Evolutionary conservation across 2,113 vertebrate genomes (phyloP).

Genomic region (Rhadina sibilatrix): DNA sequence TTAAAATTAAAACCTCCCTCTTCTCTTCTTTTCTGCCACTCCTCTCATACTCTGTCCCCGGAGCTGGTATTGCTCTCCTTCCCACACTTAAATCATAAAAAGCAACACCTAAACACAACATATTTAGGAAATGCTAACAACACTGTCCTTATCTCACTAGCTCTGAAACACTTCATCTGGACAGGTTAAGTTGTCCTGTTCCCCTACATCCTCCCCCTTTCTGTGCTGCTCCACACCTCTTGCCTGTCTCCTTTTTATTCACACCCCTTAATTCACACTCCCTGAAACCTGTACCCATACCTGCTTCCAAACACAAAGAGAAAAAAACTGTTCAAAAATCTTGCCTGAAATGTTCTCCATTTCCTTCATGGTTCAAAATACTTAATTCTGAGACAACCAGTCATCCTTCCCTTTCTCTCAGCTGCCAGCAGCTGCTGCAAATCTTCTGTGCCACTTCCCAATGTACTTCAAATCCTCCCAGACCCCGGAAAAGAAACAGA

Average conservation of each 20-base stretch:
- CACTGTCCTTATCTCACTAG: neutral
- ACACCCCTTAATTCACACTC: neutral
- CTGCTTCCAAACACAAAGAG: neutral
- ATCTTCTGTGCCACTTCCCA: neutral
- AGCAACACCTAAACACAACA: neutral
- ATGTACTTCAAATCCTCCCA: slow-evolving; percentile 24
- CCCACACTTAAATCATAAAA: neutral
- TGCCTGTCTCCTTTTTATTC: neutral
- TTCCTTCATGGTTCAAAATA: neutral
- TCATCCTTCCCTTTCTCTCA: neutral
- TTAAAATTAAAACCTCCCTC: slow-evolving; percentile 16
- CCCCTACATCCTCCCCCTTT: neutral
- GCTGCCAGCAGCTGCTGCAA: neutral
- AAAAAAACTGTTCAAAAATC: neutral
- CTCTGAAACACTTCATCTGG: neutral
- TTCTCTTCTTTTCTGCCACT: neutral
- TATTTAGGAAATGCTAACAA: neutral
- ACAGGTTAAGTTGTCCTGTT: neutral
- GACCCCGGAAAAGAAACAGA: neutral
- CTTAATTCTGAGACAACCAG: neutral
- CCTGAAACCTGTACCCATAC: neutral
- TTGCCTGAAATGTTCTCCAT: neutral
- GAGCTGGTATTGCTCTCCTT: neutral
- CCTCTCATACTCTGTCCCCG: neutral
- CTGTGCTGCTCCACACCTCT: neutral